phyloP scores from a whole-genome alignment of 1,140 invertebrate genomes.

The Parapsyche elsis region DNA sequence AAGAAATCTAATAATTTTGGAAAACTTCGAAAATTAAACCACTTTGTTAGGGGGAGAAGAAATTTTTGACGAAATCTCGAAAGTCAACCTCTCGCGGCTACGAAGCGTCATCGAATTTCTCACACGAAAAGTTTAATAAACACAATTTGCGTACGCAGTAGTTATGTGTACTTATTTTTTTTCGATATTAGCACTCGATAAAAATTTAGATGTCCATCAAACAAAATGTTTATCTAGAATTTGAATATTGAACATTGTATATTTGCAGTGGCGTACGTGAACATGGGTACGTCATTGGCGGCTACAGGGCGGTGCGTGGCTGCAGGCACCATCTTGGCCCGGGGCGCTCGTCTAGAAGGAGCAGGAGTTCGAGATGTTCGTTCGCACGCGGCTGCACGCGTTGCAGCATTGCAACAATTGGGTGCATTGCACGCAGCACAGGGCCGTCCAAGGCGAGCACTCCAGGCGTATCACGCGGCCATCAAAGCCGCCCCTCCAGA shows the following conservation, averaged over 20 bases:
- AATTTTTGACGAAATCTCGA: conserved; percentile 3
- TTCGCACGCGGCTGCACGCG: conserved; percentile 88
- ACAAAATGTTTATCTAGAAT: too few species aligned
- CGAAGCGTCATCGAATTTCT: background rate
- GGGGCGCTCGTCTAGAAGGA: conserved; percentile 87
- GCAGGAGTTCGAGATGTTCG: conserved; percentile 87
- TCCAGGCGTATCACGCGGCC: conserved; percentile 91
- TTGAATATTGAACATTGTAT: too few species aligned
- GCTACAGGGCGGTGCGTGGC: conserved; percentile 84
- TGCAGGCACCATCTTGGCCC: conserved; percentile 83
- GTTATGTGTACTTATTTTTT: background rate
- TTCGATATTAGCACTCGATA: background rate
- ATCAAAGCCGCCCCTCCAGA: conserved; percentile 82
- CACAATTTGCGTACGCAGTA: too few species aligned
- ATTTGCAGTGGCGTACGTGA: conserved; percentile 95
- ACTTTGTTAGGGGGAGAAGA: background rate
- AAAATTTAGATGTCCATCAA: too few species aligned
- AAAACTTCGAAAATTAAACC: conserved; percentile 36
- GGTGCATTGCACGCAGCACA: conserved; percentile 91
- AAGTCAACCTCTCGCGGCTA: background rate
- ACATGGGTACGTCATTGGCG: conserved; percentile 89
- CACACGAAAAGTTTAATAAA: conserved; percentile 5
- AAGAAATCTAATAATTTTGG: conserved; percentile 31
- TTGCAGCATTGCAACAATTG: conserved; percentile 91
- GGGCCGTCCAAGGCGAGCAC: conserved; percentile 83